Base-by-base conservation (phyloP, 2,113 vertebrate species). In the Oreocharis arfaki region DNA sequence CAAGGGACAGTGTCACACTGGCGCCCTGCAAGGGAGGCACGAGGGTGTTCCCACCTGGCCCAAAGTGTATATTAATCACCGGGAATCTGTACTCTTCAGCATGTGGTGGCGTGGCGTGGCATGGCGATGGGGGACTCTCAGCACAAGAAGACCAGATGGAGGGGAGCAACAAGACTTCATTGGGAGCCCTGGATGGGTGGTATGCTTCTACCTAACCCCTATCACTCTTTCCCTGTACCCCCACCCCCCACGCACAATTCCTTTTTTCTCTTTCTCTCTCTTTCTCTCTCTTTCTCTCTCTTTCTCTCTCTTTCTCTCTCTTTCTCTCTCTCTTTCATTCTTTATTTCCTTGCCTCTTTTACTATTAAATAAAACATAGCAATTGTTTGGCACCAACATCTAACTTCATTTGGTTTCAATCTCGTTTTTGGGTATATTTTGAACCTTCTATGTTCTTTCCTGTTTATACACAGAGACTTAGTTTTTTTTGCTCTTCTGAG, bases 41-140 rank as follows among this genome's bases (percentile, higher is more conserved):
- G 5, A 16, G 56, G 13, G 56, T 1, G 1, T 57, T 57, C 56
- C 56, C 56, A 57, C 56, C 33, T 57, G 33, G 33, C 33, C 33
- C 56, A n/a, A 57, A 23, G 21, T 2, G 1, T 23, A 15, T 1
- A n/a, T 23, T 23, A 23, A 57, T 16, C 33, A 33, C 22, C 3
- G 3, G 55, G 9, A 23, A n/a, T 23, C 13, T 23, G 2, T 10
- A 4, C 9, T 57, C 55, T n/a, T 22, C 0, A 13, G 41, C 13
- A 13, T 41, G 3, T 32, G 30, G 4, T 11, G 46, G 21, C 22
- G 20, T 23, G 46, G 19, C 7, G 4, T 18, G 28, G 19, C 11
- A 1, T 18, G 28, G 30, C 3, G 4, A 3, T 1, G 2, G 30
- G 32, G 8, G 32, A 56, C 55, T 12, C 32, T 56, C 32, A 22